Conservation (phyloP, 2,888 invertebrate genomes). For the Andricus curvator region DNA sequence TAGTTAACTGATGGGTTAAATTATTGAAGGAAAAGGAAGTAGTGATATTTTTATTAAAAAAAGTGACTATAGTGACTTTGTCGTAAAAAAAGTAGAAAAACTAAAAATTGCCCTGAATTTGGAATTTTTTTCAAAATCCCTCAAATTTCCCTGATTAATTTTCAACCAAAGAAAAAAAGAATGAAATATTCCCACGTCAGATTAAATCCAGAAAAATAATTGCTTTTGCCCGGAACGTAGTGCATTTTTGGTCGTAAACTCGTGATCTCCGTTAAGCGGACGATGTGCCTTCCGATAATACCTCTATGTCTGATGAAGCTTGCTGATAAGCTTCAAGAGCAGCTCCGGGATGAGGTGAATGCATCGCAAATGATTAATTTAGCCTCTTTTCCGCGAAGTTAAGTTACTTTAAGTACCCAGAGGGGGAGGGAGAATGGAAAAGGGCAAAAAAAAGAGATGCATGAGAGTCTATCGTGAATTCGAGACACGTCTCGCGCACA, state of each 20-base stretch:
- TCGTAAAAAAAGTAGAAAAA: too few relatives aligned
- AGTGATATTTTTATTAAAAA: too few relatives aligned
- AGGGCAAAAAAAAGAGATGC: slow-evolving; percentile 36
- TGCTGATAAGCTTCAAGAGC: slow-evolving; percentile 16
- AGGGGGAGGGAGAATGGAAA: not conserved
- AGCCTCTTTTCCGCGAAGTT: slow-evolving; percentile 40
- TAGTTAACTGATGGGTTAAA: too few relatives aligned
- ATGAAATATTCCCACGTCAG: not conserved
- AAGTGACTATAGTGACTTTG: too few relatives aligned
- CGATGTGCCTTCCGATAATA: slow-evolving; percentile 20
- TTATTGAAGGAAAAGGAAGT: too few relatives aligned
- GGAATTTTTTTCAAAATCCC: too few relatives aligned
- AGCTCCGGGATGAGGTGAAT: slow-evolving; percentile 19
- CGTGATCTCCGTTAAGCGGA: slow-evolving; percentile 23
- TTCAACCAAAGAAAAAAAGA: too few relatives aligned
- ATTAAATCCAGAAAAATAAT: slow-evolving; percentile 8
- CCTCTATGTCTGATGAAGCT: slow-evolving; percentile 21
- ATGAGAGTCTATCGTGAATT: slow-evolving; percentile 46
- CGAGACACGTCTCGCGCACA: slow-evolving; percentile 52
- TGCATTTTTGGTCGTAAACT: slow-evolving; percentile 33
- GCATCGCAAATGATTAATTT: slow-evolving; percentile 40
- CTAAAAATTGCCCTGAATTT: too few relatives aligned
- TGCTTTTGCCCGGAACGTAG: not conserved
- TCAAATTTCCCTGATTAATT: too few relatives aligned
- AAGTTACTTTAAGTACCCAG: slow-evolving; percentile 23